Base-by-base conservation (phyloP, 2,888 invertebrate genomes). In the Brachypalpus laphriformis region DNA sequence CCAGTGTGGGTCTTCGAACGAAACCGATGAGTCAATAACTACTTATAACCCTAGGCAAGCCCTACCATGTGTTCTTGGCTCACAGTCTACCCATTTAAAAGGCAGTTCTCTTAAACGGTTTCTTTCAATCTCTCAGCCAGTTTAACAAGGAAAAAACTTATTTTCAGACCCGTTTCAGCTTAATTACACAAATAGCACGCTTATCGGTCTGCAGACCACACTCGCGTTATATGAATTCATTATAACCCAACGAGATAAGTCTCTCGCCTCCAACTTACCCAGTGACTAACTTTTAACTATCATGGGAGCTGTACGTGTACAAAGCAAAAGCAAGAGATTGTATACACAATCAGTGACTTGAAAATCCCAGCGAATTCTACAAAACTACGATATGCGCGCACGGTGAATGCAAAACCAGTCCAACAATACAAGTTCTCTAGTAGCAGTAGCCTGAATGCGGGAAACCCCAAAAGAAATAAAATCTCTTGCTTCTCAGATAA, bases 161-260 rank as follows among this genome's bases (percentile, higher is more conserved):
- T 63, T 31, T 45, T 31, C 18, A 31, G 37, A 11, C 45, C n/a
- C 45, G 31, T 45, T 63, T 63, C 45, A n/a, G n/a, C 18, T 25
- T 28, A 45, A 63, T 18, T 63, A 45, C 25, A 7, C n/a, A 31
- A 31, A 31, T 18, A 31, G 63, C 18, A 31, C 28, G n/a, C 45
- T 63, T 34, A 70, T 37, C 68, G 31, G 63, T 63, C 63, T 31
- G 47, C 61, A 42, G 54, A 68, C 54, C 54, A 16, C 66, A 40
- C 20, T 14, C 3, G 14, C 20, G 16, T 59, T 22, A 7, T 37
- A 49, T 16, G 18, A 37, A 65, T n/a, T 20, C n/a, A 22, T 51
- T 51, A 22, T 14, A 51, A n/a, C 37, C 5, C 37, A 11, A 18
- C 28, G 34, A n/a, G 22, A 31, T 47, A 40, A 45, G 28, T 2